Percentiles rank a stretch among this genome's conserved stretches.
Evolutionary conservation across 2,797 vertebrate species (phyloP).

Genomic region (Falco naumanni): DNA sequence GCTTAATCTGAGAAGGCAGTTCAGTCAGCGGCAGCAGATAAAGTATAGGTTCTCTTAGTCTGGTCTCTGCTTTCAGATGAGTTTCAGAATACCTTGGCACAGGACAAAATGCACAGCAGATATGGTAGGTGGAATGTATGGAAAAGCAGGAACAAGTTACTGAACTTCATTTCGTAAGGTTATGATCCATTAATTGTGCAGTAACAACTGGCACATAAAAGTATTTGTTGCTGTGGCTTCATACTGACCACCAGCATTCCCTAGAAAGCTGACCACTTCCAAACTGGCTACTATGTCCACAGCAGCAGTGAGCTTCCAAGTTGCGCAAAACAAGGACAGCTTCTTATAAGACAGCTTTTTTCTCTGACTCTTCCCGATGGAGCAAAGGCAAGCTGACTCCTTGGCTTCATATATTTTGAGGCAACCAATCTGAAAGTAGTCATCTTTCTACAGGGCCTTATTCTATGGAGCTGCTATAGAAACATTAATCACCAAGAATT

Average conservation of each 20-base stretch:
- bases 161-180: background rate
- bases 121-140: background rate
- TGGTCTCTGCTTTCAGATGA: background rate
- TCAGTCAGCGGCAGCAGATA: background rate
- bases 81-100: background rate
- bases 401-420: background rate
- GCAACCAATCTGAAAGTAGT: background rate
- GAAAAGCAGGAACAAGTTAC: background rate
- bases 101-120: background rate
- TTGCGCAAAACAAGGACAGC: background rate
- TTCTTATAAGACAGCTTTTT: background rate
- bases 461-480: background rate
- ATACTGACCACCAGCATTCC: background rate
- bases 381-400: background rate
- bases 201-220: background rate
- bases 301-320: background rate
- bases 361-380: background rate
- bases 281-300: background rate
- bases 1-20: background rate
- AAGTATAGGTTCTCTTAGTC: background rate
- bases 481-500: background rate
- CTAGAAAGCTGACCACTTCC: background rate
- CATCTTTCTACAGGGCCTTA: background rate
- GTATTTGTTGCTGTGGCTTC: background rate
- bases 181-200: background rate